These are phyloP conservation scores for Enteromius fasciolatus DNA, from an alignment of 2,797 vertebrate species.

Conservation along the genomic window DNA sequence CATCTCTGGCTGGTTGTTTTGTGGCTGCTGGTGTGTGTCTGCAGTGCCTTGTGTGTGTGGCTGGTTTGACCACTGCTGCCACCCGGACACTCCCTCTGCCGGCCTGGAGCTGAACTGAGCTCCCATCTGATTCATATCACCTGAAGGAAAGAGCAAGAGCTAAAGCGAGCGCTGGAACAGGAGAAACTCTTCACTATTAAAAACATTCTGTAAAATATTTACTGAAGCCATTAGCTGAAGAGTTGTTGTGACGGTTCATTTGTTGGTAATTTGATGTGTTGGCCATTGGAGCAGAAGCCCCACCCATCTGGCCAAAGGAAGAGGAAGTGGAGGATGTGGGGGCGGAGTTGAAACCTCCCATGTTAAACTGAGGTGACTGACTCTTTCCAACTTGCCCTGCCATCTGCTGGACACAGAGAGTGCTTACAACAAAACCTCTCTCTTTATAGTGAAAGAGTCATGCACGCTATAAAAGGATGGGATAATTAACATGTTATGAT, in stretches of 20 bases:
- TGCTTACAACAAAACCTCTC: background rate
- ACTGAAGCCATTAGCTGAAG: constrained; percentile 76
- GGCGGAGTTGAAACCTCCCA: constrained; percentile 81
- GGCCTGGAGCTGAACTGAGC: constrained; percentile 84
- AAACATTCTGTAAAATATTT: constrained; percentile 3
- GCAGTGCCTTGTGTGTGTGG: constrained; percentile 78
- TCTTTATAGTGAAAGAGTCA: background rate
- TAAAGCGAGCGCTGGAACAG: constrained; percentile 63
- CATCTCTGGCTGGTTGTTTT: constrained; percentile 89
- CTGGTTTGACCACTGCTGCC: constrained; percentile 94
- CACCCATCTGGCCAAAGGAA: constrained; percentile 85
- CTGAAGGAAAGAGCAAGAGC: constrained; percentile 57
- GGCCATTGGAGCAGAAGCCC: constrained; percentile 69
- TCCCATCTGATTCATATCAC: constrained; percentile 79
- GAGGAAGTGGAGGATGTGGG: constrained; percentile 81
- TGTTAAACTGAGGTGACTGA: constrained; percentile 79
- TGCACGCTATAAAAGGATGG: too few relatives aligned
- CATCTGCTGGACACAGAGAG: constrained; percentile 72
- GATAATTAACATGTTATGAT: too few relatives aligned
- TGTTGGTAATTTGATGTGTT: constrained; percentile 70
- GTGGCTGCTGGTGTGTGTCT: constrained; percentile 82
- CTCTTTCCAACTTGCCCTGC: constrained; percentile 83
- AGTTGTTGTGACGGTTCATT: constrained; percentile 69
- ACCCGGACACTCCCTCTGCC: constrained; percentile 81
- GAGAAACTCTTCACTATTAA: background rate